Base-by-base conservation (phyloP, 1,140 invertebrate species). In the Drosophila suzukii region DNA sequence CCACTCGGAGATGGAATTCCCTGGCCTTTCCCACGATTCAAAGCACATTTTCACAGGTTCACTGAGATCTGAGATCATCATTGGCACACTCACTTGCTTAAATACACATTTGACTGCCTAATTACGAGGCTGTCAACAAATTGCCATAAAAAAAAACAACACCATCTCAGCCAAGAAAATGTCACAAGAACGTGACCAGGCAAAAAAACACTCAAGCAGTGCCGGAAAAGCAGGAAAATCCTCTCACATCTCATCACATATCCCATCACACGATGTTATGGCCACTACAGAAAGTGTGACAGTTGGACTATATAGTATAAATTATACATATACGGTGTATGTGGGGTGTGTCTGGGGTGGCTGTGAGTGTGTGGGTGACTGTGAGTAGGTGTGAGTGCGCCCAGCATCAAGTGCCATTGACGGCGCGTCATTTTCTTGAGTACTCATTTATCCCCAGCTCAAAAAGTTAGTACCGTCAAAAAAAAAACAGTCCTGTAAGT, bases 381-480 rank as follows among this genome's bases (percentile, higher is more conserved):
- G 51, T 56, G 43, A 44, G n/a, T 1, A 17, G 27, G 54, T 58
- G 43, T 43, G 61, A 62, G 44, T 50, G 49, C 17, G 39, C 57
- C 41, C 49, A 47, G 74, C 70, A 58, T 76, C 75, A 86, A 86
- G 79, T 86, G 83, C 59, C 83, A 86, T 86, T 88, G 83, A 73
- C 75, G 60, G 63, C 63, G 65, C 80, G 83, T 88, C 79, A 83
- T 83, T 83, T 88, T 79, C 62, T 86, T 60, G 73, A 88, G 83
- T 46, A 77, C 71, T 79, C 84, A 88, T 88, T 86, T 83, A 79
- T 88, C 75, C 65, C 70, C 63, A 65, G 8, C 30, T 43, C 54
- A 46, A 71, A 61, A 78, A 27, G 34, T 30, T 38, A 13, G 5
- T 44, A 43, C 32, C 41, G 30, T 41, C 53, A 47, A 51, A 43